Evolutionary conservation across 2,888 invertebrate species (phyloP).

Genomic region (Idaea straminata): DNA sequence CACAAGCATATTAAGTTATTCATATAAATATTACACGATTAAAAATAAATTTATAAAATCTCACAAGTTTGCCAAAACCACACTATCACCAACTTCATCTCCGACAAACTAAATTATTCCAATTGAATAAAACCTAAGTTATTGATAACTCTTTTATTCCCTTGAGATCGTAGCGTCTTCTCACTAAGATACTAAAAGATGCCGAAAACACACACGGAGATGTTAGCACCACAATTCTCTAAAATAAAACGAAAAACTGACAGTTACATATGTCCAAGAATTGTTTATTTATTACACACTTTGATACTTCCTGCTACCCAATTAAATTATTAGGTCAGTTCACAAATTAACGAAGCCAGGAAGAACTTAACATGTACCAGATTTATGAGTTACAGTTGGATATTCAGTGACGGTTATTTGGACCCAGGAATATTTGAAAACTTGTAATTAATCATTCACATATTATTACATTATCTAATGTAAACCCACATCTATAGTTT

Average conservation of each 20-base stretch:
- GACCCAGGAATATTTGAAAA: neutral
- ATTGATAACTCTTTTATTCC: conserved; percentile 73
- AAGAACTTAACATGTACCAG: conserved; percentile 57
- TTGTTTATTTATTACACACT: conserved; percentile 69
- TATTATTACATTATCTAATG: neutral
- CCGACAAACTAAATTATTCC: conserved; percentile 49
- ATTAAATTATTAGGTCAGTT: conserved; percentile 70
- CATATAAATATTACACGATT: conserved; percentile 1
- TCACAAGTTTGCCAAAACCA: conserved; percentile 36
- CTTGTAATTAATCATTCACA: neutral
- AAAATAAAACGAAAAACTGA: conserved; percentile 51
- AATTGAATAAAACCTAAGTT: conserved; percentile 57
- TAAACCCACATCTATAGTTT: no score
- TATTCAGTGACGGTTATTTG: conserved; percentile 9
- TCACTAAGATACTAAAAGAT: conserved; percentile 65
- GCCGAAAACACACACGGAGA: conserved; percentile 47
- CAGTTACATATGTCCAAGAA: conserved; percentile 55
- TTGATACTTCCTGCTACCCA: conserved; percentile 66
- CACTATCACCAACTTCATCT: conserved; percentile 33
- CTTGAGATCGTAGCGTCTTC: conserved; percentile 66
- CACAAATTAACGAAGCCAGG: conserved; percentile 66
- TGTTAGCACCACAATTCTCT: conserved; percentile 44
- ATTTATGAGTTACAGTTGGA: conserved; percentile 46
- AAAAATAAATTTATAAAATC: conserved; percentile 15
- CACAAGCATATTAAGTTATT: no score